Evolutionary conservation across 2,797 vertebrate species (phyloP).

Genomic region (Fratercula arctica): DNA sequence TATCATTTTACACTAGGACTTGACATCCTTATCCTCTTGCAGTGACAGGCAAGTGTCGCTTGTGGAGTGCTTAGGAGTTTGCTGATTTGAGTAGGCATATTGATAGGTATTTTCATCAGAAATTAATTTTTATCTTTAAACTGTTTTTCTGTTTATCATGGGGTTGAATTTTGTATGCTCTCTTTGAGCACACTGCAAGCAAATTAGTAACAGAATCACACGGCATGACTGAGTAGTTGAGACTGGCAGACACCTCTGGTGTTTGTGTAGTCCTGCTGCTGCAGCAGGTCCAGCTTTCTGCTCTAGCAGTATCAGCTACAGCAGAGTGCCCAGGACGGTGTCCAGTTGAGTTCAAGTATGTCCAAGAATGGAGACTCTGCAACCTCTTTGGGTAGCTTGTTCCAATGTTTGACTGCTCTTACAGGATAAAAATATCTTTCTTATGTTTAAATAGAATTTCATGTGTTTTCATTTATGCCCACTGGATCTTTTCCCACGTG

Average conservation of each 20-base stretch:
- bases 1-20: background rate
- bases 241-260: background rate
- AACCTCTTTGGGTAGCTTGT: background rate
- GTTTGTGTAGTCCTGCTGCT: background rate
- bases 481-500: background rate
- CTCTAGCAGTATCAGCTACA: background rate
- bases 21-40: background rate
- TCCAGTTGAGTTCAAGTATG: background rate
- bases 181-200: background rate
- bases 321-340: background rate
- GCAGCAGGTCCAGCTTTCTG: background rate
- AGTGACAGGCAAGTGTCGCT: background rate
- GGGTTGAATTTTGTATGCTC: background rate
- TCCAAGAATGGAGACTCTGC: background rate
- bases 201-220: background rate
- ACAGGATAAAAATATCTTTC: background rate
- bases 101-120: background rate
- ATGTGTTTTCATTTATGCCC: background rate
- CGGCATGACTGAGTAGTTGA: background rate
- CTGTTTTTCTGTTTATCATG: background rate
- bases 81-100: background rate
- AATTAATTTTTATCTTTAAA: background rate
- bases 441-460: background rate
- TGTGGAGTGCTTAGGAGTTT: background rate
- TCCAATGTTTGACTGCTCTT: background rate